phyloP scores from a whole-genome alignment of 2,113 vertebrate genomes.

The Montifringilla adamsi region DNA sequence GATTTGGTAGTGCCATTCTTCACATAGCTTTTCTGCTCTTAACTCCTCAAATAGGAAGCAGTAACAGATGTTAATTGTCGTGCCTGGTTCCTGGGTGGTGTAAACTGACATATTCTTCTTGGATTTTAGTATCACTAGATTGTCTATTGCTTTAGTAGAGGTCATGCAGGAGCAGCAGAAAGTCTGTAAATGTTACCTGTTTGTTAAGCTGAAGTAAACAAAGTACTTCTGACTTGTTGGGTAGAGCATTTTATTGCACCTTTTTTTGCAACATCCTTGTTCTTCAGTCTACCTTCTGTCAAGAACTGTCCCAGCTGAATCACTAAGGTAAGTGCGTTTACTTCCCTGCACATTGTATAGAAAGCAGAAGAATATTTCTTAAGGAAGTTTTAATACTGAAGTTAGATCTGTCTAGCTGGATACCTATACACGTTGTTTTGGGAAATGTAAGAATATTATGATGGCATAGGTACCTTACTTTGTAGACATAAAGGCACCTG shows the following conservation, averaged over 20 bases:
- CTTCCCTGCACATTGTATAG: neutral
- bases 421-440: neutral
- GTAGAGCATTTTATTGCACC: neutral
- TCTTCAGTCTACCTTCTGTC: neutral
- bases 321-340: neutral
- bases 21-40: constrained; percentile 27
- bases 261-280: neutral
- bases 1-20: constrained; percentile 4
- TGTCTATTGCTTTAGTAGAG: neutral
- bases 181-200: neutral
- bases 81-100: neutral
- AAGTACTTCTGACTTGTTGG: neutral
- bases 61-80: constrained; percentile 29
- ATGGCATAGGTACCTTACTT: neutral
- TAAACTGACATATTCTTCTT: constrained; percentile 9
- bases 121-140: neutral
- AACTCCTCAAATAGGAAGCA: constrained; percentile 6
- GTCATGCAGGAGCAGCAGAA: neutral
- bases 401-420: neutral
- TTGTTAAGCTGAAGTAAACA: neutral
- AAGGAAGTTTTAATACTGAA: neutral
- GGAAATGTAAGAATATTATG: neutral
- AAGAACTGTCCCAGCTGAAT: neutral
- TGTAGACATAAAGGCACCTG: neutral
- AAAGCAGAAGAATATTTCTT: neutral